Base-by-base conservation (phyloP, 2,113 vertebrate genomes). In the Tapirus terrestris region DNA sequence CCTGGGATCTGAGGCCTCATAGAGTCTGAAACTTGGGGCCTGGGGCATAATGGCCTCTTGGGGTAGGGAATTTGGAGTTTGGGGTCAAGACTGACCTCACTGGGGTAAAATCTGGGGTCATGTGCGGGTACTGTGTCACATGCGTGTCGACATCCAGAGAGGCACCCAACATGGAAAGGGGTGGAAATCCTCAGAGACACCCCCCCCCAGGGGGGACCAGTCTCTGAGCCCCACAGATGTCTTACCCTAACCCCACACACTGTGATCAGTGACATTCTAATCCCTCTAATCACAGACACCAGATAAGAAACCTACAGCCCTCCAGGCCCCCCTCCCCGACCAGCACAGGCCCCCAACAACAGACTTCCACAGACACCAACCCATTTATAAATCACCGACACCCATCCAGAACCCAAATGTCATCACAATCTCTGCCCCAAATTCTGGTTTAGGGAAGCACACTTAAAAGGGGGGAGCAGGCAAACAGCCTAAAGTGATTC, bases 121-220 rank as follows among this genome's bases (percentile, higher is more conserved):
- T 31, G 53, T 56, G 77, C 77, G 72, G 31, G 31, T 73, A n/a
- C 14, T 31, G 31, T 10, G 9, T 73, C 85, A 48, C 0, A 1
- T 68, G 31, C 2, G 18, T 31, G 53, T 6, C 0, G 0, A 14
- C 3, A 17, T 2, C 18, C 21, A n/a, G n/a, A 88, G 29, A 89
- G 10, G 29, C 18, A 70, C 4, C 33, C 53, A 33, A n/a, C 0
- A 25, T 1, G 12, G 16, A 11, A 21, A 18, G 6, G 20, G 2
- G 5, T 23, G 23, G 68, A 45, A 60, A 65, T 18, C n/a, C 70
- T 82, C n/a, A 56, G 39, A 36, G 84, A 75, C 4, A 75, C 4
- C 5, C 45, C 72, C 18, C 9, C 16, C 13, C 36, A 65, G 75
- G 56, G 31, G 58, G 48, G 48, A 2, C 12, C 53, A 17, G 84